These are phyloP conservation scores for Dicaeum eximium DNA, from an alignment of 2,113 vertebrate species.

Conservation along the genomic window DNA sequence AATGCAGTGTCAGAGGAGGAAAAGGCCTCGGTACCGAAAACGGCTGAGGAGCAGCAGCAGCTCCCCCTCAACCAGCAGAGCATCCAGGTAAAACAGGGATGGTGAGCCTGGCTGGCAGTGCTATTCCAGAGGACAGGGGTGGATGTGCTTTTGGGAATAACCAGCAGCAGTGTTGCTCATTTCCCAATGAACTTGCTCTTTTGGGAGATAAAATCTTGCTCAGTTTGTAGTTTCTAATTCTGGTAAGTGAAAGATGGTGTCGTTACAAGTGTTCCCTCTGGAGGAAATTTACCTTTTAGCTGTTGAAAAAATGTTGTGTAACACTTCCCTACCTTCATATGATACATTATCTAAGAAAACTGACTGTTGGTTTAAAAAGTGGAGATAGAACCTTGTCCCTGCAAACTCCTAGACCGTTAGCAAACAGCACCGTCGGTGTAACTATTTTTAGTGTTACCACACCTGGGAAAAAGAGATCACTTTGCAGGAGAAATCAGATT, in stretches of 20 bases:
- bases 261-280: background rate
- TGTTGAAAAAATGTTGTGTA: background rate
- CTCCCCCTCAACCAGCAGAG: constrained; percentile 79
- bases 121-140: background rate
- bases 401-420: background rate
- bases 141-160: background rate
- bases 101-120: background rate
- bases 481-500: background rate
- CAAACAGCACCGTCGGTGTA: background rate
- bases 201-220: background rate
- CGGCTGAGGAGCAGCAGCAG: constrained; percentile 86
- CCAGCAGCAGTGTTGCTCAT: background rate
- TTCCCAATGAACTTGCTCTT: background rate
- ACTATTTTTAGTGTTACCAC: background rate
- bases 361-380: background rate
- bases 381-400: background rate
- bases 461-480: background rate
- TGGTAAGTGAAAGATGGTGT: background rate
- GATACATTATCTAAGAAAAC: background rate
- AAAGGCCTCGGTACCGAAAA: constrained; percentile 81
- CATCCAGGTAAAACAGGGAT: constrained; percentile 72
- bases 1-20: constrained; percentile 85
- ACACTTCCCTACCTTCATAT: background rate
- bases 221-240: background rate
- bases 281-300: background rate